A percentile compares a stretch with the other conserved stretches of the same genome.
Evolutionary conservation across 2,113 vertebrate species (phyloP).

Genomic region (Stigmatopora nigra): DNA sequence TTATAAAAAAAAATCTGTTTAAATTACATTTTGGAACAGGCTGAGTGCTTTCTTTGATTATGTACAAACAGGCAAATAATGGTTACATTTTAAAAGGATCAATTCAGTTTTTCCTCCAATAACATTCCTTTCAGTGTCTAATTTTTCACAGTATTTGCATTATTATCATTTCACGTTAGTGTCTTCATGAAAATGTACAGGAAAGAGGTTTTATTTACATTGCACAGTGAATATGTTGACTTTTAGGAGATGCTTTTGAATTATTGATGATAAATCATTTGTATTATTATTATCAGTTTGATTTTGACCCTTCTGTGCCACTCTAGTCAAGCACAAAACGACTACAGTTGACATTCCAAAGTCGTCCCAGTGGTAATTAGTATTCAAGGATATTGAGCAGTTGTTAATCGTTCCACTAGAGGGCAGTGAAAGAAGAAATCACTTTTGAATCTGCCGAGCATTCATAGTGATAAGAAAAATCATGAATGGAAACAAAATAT

Average conservation of each 20-base stretch:
- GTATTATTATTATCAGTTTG: background rate
- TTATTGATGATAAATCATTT: background rate
- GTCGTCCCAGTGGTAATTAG: background rate
- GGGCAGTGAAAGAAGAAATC: slow-evolving; percentile 21
- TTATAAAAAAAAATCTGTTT: background rate
- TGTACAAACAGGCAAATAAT: background rate
- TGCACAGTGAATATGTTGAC: background rate
- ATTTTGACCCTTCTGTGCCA: background rate
- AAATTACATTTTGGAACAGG: background rate
- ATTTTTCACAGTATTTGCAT: background rate
- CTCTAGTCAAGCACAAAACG: background rate
- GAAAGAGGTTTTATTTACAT: slow-evolving; percentile 1
- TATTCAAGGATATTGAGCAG: background rate
- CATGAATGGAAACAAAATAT: no score
- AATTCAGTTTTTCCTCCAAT: background rate
- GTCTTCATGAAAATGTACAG: background rate
- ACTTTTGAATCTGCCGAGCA: background rate
- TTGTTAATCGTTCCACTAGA: slow-evolving; percentile 16
- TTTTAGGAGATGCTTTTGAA: background rate
- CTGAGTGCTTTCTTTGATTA: background rate
- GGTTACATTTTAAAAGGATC: background rate
- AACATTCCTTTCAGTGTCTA: background rate
- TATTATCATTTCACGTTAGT: background rate
- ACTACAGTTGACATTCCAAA: slow-evolving; percentile 1
- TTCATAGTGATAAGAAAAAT: background rate